Evolutionary conservation across 2,113 vertebrate species (phyloP), one percentile per base, ranked within the genome.

Genomic region (Empidonax traillii): DNA sequence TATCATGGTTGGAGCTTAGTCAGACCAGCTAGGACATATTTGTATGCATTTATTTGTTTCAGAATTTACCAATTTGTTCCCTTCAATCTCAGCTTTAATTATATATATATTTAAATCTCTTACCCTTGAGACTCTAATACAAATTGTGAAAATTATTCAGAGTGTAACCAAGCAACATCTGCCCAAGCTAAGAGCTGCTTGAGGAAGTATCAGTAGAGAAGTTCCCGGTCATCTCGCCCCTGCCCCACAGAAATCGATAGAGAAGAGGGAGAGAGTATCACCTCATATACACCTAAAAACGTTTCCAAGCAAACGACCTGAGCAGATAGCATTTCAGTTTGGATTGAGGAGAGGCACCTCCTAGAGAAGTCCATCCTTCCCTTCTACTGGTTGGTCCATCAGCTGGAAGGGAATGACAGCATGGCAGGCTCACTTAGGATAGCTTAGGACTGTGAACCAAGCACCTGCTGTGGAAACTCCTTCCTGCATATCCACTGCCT

Each of bases 211-310:
- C 66, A 76, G 20, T 41, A 46, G 17, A 72, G 75, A 59, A 0
- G 0, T 22, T 76, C 25, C 27, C 0, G 2, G 27, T 67, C 43
- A 12, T 53, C n/a, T 53, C 25, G n/a, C 44, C 37, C 9, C 35
- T 43, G 18, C 7, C 65, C 73, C 19, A 37, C 13, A 55, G 44
- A 77, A 83, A 53, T 7, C 22, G 4, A 12, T 25, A 28, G 25
- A 3, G 6, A 51, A 46, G 37, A 67, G 22, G 9, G 3, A 18
- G 27, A n/a, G 16, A 73, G 8, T 23, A 67, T 62, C 16, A 82
- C 20, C 23, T 72, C 1, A 0, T n/a, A 25, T 6, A 15, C 19
- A 76, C 25, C 12, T 67, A 28, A 44, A 69, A 77, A 43, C 0
- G 0, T 41, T 75, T 86, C 31, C 67, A 44, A 83, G 49, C 11